A percentile compares a stretch with the other conserved stretches of the same genome.
Conservation (phyloP, 37 sponge, comb jelly and placozoan genomes). For the Lycopodina hypogea region DNA sequence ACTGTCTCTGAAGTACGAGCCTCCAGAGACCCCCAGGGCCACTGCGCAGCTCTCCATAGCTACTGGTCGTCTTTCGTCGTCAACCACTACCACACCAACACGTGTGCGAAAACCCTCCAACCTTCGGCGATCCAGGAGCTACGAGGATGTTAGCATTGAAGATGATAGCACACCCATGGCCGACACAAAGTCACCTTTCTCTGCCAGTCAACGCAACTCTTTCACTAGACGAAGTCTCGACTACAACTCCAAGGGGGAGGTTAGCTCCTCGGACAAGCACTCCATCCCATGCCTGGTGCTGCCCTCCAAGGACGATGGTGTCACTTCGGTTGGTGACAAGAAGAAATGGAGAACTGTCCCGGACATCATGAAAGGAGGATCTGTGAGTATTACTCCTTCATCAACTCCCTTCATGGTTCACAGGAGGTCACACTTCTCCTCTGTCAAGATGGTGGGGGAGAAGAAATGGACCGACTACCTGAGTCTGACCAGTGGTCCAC, state of each 20-base stretch:
- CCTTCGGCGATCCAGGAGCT: slow-evolving; percentile 43
- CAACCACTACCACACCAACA: background rate
- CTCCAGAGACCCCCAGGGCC: background rate
- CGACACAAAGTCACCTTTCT: background rate
- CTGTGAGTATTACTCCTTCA: background rate
- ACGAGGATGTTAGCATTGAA: slow-evolving; percentile 10
- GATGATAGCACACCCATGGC: background rate
- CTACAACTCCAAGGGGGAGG: background rate
- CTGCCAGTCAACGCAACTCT: background rate
- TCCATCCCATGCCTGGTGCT: background rate
- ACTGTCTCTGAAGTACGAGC: slow-evolving; percentile 40
- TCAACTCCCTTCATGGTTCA: background rate
- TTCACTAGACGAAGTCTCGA: background rate
- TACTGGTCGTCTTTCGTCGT: background rate
- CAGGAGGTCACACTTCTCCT: background rate
- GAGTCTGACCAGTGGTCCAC: background rate
- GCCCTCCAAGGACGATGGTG: background rate
- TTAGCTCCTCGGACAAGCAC: background rate
- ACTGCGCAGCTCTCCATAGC: no score
- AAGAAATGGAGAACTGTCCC: background rate
- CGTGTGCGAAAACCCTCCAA: background rate
- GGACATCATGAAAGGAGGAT: background rate
- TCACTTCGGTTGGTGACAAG: background rate
- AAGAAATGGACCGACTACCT: background rate
- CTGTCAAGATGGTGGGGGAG: background rate